Evolutionary conservation across 2,797 vertebrate species (phyloP).

Genomic region (Staurois parvus): DNA sequence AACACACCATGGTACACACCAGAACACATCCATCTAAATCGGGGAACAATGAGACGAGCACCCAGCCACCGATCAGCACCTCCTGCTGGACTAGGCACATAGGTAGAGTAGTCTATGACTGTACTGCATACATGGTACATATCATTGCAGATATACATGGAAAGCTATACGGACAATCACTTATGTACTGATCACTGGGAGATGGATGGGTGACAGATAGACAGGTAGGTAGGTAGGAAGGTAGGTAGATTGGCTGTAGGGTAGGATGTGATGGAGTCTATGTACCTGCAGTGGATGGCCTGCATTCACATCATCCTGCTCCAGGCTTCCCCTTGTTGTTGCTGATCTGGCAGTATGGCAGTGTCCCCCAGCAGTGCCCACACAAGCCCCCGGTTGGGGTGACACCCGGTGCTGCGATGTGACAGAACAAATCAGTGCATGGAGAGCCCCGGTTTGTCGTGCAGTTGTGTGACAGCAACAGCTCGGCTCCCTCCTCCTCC

Average conservation of each 20-base stretch:
- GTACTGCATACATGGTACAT: background rate
- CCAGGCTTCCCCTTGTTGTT: background rate
- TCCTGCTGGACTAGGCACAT: too few relatives aligned
- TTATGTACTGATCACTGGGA: too few relatives aligned
- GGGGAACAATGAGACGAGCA: conserved; percentile 54
- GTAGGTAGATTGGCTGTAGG: background rate
- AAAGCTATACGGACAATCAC: too few relatives aligned
- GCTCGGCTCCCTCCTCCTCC: conserved; percentile 30
- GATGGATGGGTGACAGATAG: background rate
- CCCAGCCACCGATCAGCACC: conserved; percentile 22
- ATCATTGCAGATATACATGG: too few relatives aligned
- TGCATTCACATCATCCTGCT: conserved; percentile 46
- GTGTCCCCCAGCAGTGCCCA: background rate
- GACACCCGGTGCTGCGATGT: conserved; percentile 32
- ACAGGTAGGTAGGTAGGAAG: background rate
- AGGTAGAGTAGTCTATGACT: background rate
- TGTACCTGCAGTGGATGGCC: conserved; percentile 50
- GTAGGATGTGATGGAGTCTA: background rate
- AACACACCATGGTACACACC: conserved; percentile 19
- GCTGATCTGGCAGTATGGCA: background rate
- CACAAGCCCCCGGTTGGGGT: background rate
- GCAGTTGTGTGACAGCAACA: conserved; percentile 51
- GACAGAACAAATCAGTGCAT: conserved; percentile 50
- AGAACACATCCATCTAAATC: conserved; percentile 19
- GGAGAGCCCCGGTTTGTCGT: conserved; percentile 35